phyloP scores from a whole-genome alignment of 2,113 vertebrate species.

The Forbesichthys papilliferus region DNA sequence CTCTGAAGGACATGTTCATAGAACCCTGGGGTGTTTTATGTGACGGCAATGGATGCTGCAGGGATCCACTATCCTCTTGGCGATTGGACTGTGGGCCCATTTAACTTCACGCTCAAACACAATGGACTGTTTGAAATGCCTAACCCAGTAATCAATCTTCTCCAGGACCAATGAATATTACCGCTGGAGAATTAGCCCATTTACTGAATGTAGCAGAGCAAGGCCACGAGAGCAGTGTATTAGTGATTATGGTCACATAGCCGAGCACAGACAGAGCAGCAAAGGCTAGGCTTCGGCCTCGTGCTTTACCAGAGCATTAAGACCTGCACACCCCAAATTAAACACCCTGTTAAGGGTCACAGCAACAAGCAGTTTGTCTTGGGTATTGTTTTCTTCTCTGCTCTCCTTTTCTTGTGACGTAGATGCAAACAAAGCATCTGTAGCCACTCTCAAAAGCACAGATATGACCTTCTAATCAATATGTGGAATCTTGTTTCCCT shows the following conservation, averaged over 20 bases:
- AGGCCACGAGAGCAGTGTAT: slow-evolving; percentile 13
- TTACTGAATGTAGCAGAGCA: slow-evolving; percentile 28
- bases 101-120: slow-evolving; percentile 30
- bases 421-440: neutral
- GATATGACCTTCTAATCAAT: slow-evolving; percentile 2
- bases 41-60: slow-evolving; percentile 60
- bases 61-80: slow-evolving; percentile 45
- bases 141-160: slow-evolving; percentile 54
- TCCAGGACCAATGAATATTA: slow-evolving; percentile 46
- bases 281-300: slow-evolving; percentile 18
- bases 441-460: neutral
- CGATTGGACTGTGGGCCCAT: slow-evolving; percentile 46
- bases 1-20: slow-evolving; percentile 6
- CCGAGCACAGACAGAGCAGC: slow-evolving; percentile 45
- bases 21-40: slow-evolving; percentile 27
- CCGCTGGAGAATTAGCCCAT: slow-evolving; percentile 35
- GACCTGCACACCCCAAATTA: slow-evolving; percentile 6
- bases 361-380: slow-evolving; percentile 26
- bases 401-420: too few relatives aligned
- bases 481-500: too few relatives aligned
- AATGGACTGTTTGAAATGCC: slow-evolving; percentile 34
- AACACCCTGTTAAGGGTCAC: slow-evolving; percentile 40
- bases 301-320: slow-evolving; percentile 18
- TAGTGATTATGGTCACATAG: slow-evolving; percentile 46
- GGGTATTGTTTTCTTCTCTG: slow-evolving; percentile 27